Base-by-base conservation (phyloP, 2,888 invertebrate genomes). In the Patella caerulea region DNA sequence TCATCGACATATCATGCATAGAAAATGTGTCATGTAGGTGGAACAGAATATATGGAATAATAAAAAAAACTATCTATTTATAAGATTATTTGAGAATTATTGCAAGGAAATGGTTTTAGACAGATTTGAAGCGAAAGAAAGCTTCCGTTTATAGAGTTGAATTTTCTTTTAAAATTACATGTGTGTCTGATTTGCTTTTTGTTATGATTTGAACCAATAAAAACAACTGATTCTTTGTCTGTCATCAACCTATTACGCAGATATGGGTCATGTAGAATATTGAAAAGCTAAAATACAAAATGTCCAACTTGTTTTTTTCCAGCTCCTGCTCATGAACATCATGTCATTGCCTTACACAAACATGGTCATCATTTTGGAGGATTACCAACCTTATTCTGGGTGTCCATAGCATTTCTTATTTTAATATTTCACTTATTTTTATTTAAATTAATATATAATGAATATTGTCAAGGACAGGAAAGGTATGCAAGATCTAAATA, bases 361-460 rank as follows among this genome's bases (percentile, higher is more conserved):
- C 97, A 98, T 89, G 98, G 98, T 0, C 95, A 96, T 92, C 95
- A 95, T 84, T 93, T 97, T 84, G 97, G 97, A 56, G 97, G 97
- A 0, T 92, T 98, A 80, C 97, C 98, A 71, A 95, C 96, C 0
- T 92, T 97, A 72, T 97, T 98, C 92, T 98, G 98, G 98, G 94
- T 97, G 72, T 95, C 96, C 81, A 95, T 98, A 84, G 95, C 96
- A 90, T 94, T 95, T 89, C 94, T 98, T 83, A 96, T 98, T 86
- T 94, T 97, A 79, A 94, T 97, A 86, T 98, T 98, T 93, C 98
- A 98, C 92, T 93, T 97, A 87, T 98, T 98, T 93, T 93, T 98
- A 53, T 96, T 96, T 93, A 96, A 97, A 92, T 94, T 98, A 85
- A 96, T 98, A 83, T 96, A 96, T 93, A 96, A 96, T 87, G 97